These are phyloP conservation scores for Coccyzus lansbergi DNA, from an alignment of 2,797 vertebrate species.

Conservation along the genomic window DNA sequence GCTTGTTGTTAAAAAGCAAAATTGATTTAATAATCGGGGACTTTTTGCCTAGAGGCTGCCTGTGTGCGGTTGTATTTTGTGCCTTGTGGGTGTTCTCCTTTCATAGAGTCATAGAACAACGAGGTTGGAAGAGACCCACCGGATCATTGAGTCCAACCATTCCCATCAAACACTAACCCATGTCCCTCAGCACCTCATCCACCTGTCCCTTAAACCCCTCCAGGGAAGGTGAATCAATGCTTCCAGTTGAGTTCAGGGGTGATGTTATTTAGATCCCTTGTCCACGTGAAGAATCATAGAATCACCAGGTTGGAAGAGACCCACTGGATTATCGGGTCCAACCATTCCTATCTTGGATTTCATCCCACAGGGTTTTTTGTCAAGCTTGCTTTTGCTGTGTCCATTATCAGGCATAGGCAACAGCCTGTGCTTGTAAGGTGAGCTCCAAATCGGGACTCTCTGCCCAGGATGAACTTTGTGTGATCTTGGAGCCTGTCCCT, in stretches of 20 bases:
- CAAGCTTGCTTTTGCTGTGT: not conserved
- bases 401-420: not conserved
- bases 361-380: not conserved
- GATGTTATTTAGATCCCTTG: not conserved
- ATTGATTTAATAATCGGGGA: not conserved
- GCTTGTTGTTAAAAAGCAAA: not conserved
- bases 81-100: not conserved
- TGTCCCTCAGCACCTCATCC: too few species aligned
- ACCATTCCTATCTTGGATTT: too few species aligned
- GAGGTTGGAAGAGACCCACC: too few species aligned
- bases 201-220: too few species aligned
- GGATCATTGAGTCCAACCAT: too few species aligned
- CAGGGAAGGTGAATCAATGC: too few species aligned
- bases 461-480: not conserved
- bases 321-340: too few species aligned
- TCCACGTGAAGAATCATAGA: not conserved
- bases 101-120: too few species aligned
- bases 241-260: too few species aligned
- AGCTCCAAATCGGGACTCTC: not conserved
- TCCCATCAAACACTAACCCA: too few species aligned
- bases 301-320: too few species aligned
- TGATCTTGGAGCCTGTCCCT: not conserved
- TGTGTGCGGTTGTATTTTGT: not conserved
- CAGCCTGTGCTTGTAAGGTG: not conserved
- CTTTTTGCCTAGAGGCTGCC: not conserved